A percentile compares a stretch with the other conserved stretches of the same genome.
These are phyloP conservation scores for Plodia interpunctella DNA, from an alignment of 1,140 invertebrate species.

Conservation along the genomic window DNA sequence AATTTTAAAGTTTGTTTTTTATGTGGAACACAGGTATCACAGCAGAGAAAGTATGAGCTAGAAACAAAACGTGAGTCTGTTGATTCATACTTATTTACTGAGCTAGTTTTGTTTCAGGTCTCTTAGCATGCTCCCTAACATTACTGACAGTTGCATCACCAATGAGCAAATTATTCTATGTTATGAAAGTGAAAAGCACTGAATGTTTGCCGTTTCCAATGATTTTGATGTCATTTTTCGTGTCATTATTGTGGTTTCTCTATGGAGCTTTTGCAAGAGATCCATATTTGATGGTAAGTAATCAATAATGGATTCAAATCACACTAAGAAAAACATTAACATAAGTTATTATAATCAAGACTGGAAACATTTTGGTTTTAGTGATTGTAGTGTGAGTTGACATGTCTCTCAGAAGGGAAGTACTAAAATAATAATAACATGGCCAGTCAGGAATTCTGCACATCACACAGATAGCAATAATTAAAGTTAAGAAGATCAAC, in stretches of 20 bases:
- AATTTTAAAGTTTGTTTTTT: too few relatives aligned
- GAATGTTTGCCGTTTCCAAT: constrained; percentile 88
- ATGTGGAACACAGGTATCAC: not conserved
- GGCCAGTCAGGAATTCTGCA: too few relatives aligned
- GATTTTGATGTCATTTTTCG: constrained; percentile 85
- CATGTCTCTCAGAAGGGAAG: too few relatives aligned
- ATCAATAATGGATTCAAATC: too few relatives aligned
- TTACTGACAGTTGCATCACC: constrained; percentile 88
- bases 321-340: too few relatives aligned
- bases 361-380: too few relatives aligned
- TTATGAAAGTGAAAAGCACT: constrained; percentile 84
- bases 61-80: not conserved
- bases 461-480: too few relatives aligned
- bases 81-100: not conserved
- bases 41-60: too few relatives aligned
- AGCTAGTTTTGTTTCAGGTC: constrained; percentile 66
- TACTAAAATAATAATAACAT: too few relatives aligned
- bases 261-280: constrained; percentile 86
- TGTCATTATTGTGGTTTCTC: constrained; percentile 85
- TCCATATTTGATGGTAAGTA: constrained; percentile 83
- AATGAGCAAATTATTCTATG: constrained; percentile 85
- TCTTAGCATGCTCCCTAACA: constrained; percentile 84
- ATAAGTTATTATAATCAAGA: too few relatives aligned
- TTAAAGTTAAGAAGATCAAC: too few relatives aligned
- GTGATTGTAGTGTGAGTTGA: too few relatives aligned